A percentile compares a stretch with the other conserved stretches of the same genome.
phyloP scores from a whole-genome alignment of 1,140 invertebrate genomes.

The Trypoxylus dichotomus region DNA sequence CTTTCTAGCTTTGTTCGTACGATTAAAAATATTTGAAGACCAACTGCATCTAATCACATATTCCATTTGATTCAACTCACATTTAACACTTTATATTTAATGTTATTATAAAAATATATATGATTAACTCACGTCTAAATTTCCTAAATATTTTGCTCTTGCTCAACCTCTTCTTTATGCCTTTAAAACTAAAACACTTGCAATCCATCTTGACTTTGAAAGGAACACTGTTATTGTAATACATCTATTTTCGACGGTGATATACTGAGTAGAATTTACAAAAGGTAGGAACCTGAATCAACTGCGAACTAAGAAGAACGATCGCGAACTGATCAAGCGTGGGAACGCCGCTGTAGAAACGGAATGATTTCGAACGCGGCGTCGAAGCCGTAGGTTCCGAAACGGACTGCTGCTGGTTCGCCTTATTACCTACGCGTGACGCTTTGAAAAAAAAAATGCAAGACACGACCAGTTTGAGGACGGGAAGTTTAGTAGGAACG shows the following conservation, averaged over 20 bases:
- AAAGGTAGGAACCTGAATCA: neutral
- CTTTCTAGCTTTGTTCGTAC: too few relatives aligned
- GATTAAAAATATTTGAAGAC: too few relatives aligned
- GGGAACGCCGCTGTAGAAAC: neutral
- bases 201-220: conserved; percentile 1
- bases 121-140: conserved; percentile 18
- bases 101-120: too few relatives aligned
- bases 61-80: too few relatives aligned
- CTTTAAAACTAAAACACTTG: conserved; percentile 26
- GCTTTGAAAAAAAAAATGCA: neutral
- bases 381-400: neutral
- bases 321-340: conserved; percentile 10
- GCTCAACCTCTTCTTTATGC: neutral
- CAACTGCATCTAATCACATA: too few relatives aligned
- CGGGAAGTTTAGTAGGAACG: neutral
- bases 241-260: neutral
- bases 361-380: neutral
- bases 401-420: neutral
- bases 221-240: neutral
- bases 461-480: conserved; percentile 1
- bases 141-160: conserved; percentile 19
- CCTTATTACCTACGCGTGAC: conserved; percentile 6
- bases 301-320: neutral
- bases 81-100: too few relatives aligned
- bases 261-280: neutral